Conservation (phyloP, 2,888 invertebrate genomes). For the Fabriciana adippe region DNA sequence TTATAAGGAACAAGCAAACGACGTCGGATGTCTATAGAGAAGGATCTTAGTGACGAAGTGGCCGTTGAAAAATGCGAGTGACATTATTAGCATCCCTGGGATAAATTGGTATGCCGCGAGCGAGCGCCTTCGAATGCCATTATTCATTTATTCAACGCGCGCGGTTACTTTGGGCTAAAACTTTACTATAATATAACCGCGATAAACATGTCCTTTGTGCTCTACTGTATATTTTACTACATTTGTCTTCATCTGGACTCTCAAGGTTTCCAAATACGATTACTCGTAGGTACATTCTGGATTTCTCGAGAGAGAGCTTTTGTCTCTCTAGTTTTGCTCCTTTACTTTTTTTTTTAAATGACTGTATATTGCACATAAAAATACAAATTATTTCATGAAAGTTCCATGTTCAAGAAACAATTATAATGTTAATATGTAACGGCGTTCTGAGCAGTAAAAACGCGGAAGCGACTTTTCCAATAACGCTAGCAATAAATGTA, state of each 20-base stretch:
- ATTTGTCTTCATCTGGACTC: slow-evolving; percentile 32
- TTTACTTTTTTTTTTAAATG: neutral
- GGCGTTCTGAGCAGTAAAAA: slow-evolving; percentile 59
- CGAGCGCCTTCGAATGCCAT: slow-evolving; percentile 68
- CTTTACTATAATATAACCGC: slow-evolving; percentile 45
- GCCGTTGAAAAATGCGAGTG: slow-evolving; percentile 72
- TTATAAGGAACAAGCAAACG: neutral
- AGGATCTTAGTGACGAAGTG: slow-evolving; percentile 58
- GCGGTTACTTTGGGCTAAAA: slow-evolving; percentile 59
- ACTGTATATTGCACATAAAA: neutral
- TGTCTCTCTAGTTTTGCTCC: neutral
- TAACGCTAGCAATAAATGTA: slow-evolving; percentile 69
- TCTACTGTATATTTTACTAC: slow-evolving; percentile 34
- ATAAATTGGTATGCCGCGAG: slow-evolving; percentile 76
- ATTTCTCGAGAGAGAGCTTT: no score
- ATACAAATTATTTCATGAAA: slow-evolving; percentile 19
- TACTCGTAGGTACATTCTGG: no score
- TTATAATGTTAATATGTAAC: slow-evolving; percentile 52
- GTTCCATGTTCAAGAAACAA: slow-evolving; percentile 23
- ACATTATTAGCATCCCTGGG: slow-evolving; percentile 72
- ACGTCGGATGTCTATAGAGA: slow-evolving; percentile 53
- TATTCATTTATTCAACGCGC: slow-evolving; percentile 78
- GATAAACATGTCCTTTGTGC: slow-evolving; percentile 37
- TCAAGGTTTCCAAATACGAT: no score
- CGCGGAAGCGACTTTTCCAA: slow-evolving; percentile 74